These are phyloP conservation scores for Sandelia bainsii DNA, from an alignment of 2,797 vertebrate species.

Conservation along the genomic window DNA sequence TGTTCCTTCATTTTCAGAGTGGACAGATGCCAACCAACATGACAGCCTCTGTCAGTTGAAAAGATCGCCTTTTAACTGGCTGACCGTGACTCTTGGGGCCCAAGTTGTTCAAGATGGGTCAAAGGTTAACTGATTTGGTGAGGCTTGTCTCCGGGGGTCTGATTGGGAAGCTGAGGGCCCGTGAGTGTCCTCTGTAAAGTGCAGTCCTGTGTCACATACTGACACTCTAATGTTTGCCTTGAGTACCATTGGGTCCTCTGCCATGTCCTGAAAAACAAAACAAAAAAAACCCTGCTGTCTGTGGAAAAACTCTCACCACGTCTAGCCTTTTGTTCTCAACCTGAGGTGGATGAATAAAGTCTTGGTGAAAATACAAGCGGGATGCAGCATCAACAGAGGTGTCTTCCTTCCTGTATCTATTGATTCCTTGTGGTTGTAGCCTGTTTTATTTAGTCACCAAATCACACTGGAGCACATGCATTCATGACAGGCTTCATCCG, in stretches of 20 bases:
- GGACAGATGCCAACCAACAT: slow-evolving; percentile 68
- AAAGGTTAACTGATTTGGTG: slow-evolving; percentile 81
- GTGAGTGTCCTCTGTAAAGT: slow-evolving; percentile 80
- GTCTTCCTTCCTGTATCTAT: slow-evolving; percentile 65
- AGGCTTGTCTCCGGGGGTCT: slow-evolving; percentile 70
- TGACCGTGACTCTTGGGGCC: slow-evolving; percentile 66
- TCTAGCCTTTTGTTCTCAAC: slow-evolving; percentile 71
- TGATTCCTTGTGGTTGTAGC: slow-evolving; percentile 64
- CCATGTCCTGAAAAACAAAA: slow-evolving; percentile 40
- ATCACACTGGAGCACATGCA: slow-evolving; percentile 57
- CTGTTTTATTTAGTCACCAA: slow-evolving; percentile 62
- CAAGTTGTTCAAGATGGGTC: slow-evolving; percentile 74
- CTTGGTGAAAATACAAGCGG: slow-evolving; percentile 60
- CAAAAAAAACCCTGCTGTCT: slow-evolving; percentile 38
- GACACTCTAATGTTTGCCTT: slow-evolving; percentile 73
- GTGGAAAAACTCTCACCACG: slow-evolving; percentile 48
- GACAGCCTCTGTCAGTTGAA: slow-evolving; percentile 57
- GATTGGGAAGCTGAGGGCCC: slow-evolving; percentile 69
- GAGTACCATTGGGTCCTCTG: slow-evolving; percentile 75
- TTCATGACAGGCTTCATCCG: slow-evolving; percentile 70
- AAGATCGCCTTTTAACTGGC: slow-evolving; percentile 78
- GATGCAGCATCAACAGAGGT: slow-evolving; percentile 65
- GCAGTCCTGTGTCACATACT: slow-evolving; percentile 79
- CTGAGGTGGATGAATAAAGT: slow-evolving; percentile 68
- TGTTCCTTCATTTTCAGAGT: slow-evolving; percentile 60